These are phyloP conservation scores for Caranx melampygus DNA, from an alignment of 2,113 vertebrate species.

Conservation along the genomic window DNA sequence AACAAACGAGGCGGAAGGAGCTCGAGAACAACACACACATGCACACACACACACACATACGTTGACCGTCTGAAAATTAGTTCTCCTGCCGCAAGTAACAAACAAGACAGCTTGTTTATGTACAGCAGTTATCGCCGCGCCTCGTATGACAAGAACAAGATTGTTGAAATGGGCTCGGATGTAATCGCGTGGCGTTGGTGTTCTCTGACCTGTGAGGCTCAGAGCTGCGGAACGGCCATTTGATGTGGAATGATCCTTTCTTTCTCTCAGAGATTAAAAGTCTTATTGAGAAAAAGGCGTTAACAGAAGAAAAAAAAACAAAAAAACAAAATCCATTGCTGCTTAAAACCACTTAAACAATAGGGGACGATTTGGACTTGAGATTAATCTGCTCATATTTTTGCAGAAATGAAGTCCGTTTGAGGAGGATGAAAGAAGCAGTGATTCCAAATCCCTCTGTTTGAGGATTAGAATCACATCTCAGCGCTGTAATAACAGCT, in stretches of 20 bases:
- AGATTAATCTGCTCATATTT: slow-evolving; percentile 54
- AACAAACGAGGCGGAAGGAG: slow-evolving; percentile 63
- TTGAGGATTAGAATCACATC: slow-evolving; percentile 48
- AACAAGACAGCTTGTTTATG: slow-evolving; percentile 61
- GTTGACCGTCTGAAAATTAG: slow-evolving; percentile 40
- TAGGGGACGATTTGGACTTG: slow-evolving; percentile 41
- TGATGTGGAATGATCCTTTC: not conserved
- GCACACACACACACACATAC: slow-evolving; percentile 4
- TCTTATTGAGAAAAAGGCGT: slow-evolving; percentile 2
- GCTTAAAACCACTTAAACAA: slow-evolving; percentile 37
- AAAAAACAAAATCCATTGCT: slow-evolving; percentile 17
- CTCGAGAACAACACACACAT: slow-evolving; percentile 23
- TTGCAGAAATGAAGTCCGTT: slow-evolving; percentile 30
- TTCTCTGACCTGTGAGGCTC: slow-evolving; percentile 22
- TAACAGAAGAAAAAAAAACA: no score
- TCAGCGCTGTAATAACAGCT: slow-evolving; percentile 5
- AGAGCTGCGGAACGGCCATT: not conserved
- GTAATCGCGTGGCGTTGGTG: not conserved
- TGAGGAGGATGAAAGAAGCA: slow-evolving; percentile 37
- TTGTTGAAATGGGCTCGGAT: slow-evolving; percentile 12
- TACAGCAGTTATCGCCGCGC: not conserved
- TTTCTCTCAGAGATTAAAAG: slow-evolving; percentile 27
- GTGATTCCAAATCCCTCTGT: slow-evolving; percentile 35
- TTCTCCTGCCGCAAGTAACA: slow-evolving; percentile 32
- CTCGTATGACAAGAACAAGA: not conserved